Evolutionary conservation across 2,888 invertebrate species (phyloP).

Genomic region (Augiades crinisus): DNA sequence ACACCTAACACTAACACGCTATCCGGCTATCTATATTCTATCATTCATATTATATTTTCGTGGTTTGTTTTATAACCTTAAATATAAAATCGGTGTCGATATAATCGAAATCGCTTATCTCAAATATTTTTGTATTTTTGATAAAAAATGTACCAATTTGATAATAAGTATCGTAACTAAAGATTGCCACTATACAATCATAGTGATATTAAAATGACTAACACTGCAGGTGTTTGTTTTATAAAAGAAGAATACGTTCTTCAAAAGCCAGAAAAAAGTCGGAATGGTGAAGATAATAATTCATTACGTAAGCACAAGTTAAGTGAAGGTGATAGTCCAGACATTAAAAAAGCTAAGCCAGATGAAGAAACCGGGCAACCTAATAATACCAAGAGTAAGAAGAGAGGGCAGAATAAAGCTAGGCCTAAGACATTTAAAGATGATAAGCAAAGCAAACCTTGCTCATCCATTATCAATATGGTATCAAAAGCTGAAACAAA

Average conservation of each 20-base stretch:
- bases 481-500: slow-evolving; percentile 69
- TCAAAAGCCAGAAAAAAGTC: slow-evolving; percentile 42
- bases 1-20: too few relatives aligned
- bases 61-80: too few relatives aligned
- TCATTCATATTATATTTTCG: too few relatives aligned
- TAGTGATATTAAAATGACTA: slow-evolving; percentile 53
- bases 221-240: slow-evolving; percentile 59
- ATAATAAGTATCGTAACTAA: too few relatives aligned
- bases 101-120: too few relatives aligned
- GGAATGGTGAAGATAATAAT: slow-evolving; percentile 34
- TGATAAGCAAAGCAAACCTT: slow-evolving; percentile 83
- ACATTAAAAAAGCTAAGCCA: slow-evolving; percentile 48
- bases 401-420: slow-evolving; percentile 89
- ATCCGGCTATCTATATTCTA: too few relatives aligned
- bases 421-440: slow-evolving; percentile 86
- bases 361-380: slow-evolving; percentile 36
- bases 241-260: slow-evolving; percentile 65
- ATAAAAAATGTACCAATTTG: too few relatives aligned
- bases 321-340: slow-evolving; percentile 38
- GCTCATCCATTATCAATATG: slow-evolving; percentile 83
- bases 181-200: too few relatives aligned
- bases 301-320: slow-evolving; percentile 53
- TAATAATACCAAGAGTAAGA: slow-evolving; percentile 47
- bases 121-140: too few relatives aligned
- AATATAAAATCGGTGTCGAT: too few relatives aligned